Evolutionary conservation across 2,888 invertebrate genomes (phyloP), one percentile per base, ranked within the genome.

Genomic region (Mamestra brassicae): DNA sequence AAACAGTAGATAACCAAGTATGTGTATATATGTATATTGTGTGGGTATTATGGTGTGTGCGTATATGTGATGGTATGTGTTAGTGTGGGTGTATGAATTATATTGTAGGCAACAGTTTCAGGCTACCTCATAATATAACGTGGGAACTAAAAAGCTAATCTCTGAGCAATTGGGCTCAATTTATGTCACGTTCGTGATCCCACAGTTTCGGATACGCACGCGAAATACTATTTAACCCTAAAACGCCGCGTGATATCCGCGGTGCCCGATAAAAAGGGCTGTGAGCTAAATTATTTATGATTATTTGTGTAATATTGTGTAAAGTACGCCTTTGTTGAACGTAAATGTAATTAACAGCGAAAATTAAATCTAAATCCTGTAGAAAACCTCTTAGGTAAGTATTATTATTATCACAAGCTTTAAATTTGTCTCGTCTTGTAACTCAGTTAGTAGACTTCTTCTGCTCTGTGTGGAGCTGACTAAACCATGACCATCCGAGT

Each of bases 211-310:
- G 68, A 80, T 81, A 76, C 71, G 78, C 90, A 90, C 90, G 90
- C 90, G 83, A 90, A 87, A 85, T 86, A 78, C 88, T 85, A 90
- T 89, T 90, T 90, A 90, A 89, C 88, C 82, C 83, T 83, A 83
- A 76, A 83, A 74, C 38, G 67, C 64, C 74, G 70, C 80, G 78
- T 86, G 64, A 85, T 74, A 66, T 64, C 47, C 52, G 17, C 34
- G 38, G 42, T 57, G 52, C 74, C 17, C 45, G 62, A 71, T 75
- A 26, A 68, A 76, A 38, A 11, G 38, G 11, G 38, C 34, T 60
- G n/a, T 38, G 58, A 26, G 36, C 52, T 57, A 52, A 74, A 74
- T 66, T 45, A 76, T 58, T 76, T 45, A 17, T 26, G 38, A 34
- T 61, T 45, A 61, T 61, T 54, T 13, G 10, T 45, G 11, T 47